Conservation (phyloP, 2,888 invertebrate genomes). For the Molorchus minor region DNA sequence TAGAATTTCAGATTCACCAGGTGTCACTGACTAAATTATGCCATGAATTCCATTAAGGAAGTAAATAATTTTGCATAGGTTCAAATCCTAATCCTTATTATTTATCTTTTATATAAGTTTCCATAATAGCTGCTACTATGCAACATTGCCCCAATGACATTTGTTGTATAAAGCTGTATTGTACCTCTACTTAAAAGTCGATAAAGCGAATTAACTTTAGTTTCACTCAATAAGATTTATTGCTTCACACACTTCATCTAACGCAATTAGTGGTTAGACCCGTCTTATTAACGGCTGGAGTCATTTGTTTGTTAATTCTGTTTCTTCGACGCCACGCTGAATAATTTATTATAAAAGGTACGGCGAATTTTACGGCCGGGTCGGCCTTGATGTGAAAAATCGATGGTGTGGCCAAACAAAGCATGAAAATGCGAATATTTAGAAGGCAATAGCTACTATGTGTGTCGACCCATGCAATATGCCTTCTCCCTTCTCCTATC, state of each 20-base stretch:
- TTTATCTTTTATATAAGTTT: too few species aligned
- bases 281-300: conserved; percentile 26
- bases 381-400: conserved; percentile 17
- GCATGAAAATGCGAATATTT: conserved; percentile 15
- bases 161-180: not conserved
- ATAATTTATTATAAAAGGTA: conserved; percentile 33
- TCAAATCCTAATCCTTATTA: too few species aligned
- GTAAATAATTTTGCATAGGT: too few species aligned
- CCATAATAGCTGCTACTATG: too few species aligned
- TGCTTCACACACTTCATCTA: too few species aligned
- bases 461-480: conserved; percentile 6
- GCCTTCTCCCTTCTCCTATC: not conserved
- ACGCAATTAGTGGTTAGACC: conserved; percentile 5
- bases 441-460: conserved; percentile 6
- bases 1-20: too few species aligned
- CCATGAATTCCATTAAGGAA: too few species aligned
- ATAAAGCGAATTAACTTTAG: too few species aligned
- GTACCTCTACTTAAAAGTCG: too few species aligned
- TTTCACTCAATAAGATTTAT: too few species aligned
- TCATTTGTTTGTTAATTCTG: conserved; percentile 24
- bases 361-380: conserved; percentile 8
- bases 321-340: conserved; percentile 20
- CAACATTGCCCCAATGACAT: too few species aligned
- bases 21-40: too few species aligned
- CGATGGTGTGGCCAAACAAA: conserved; percentile 20